phyloP scores from a whole-genome alignment of 2,797 vertebrate genomes.

The Sebastes variabilis region DNA sequence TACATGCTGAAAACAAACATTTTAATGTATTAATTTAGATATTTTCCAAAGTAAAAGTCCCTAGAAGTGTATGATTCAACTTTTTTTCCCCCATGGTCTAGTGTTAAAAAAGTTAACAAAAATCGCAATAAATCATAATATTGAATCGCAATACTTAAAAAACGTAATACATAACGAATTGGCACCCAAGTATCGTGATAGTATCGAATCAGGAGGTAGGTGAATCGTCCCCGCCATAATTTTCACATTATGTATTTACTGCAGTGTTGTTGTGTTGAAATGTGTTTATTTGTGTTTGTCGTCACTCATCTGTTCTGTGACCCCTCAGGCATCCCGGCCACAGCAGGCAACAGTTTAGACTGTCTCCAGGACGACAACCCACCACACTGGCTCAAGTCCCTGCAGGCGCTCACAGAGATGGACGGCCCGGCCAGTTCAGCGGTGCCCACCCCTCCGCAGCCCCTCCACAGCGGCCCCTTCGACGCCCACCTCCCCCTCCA shows the following conservation, averaged over 20 bases:
- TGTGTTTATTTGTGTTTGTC: not conserved
- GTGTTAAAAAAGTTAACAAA: too few relatives aligned
- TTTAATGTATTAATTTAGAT: too few relatives aligned
- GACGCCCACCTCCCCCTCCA: constrained; percentile 91
- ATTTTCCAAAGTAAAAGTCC: too few relatives aligned
- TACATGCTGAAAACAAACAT: too few relatives aligned
- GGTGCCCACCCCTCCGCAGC: constrained; percentile 80
- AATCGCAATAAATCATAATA: too few relatives aligned
- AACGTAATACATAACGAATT: too few relatives aligned
- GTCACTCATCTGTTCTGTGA: constrained; percentile 10
- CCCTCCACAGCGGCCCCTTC: constrained; percentile 85
- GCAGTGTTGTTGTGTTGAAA: not conserved
- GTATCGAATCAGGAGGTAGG: too few relatives aligned
- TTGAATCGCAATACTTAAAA: too few relatives aligned
- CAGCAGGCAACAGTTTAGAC: constrained; percentile 96
- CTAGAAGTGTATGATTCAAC: too few relatives aligned
- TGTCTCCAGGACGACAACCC: constrained; percentile 99
- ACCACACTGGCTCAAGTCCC: constrained; percentile 99
- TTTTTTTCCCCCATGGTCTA: too few relatives aligned
- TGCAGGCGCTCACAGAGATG: constrained; percentile 98
- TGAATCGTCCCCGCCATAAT: too few relatives aligned
- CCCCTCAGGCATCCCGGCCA: constrained; percentile 90
- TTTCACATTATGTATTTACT: not conserved
- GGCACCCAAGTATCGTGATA: too few relatives aligned
- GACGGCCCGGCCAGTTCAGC: constrained; percentile 89